Evolutionary conservation across 1,140 invertebrate genomes (phyloP).

Genomic region (Achroia grisella): DNA sequence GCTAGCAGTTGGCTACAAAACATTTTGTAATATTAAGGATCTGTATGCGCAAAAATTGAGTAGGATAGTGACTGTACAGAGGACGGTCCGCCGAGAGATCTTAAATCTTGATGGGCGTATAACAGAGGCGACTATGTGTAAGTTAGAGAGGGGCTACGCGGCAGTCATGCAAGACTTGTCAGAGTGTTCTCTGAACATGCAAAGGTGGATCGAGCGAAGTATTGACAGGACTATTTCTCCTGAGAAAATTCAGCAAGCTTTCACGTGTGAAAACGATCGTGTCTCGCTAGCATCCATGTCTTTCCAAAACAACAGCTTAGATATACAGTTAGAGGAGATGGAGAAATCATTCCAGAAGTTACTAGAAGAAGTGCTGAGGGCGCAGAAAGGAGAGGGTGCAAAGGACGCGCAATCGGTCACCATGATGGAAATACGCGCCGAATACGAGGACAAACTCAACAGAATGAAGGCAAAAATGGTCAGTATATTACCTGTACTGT

Average conservation of each 20-base stretch:
- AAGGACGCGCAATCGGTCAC: constrained; percentile 33
- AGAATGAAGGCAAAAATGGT: constrained; percentile 82
- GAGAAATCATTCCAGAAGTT: constrained; percentile 53
- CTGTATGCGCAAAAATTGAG: constrained; percentile 54
- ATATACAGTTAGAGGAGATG: constrained; percentile 51
- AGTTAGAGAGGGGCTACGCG: constrained; percentile 45
- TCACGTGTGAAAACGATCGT: constrained; percentile 37
- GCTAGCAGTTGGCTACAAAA: constrained; percentile 46
- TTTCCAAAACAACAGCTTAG: constrained; percentile 46
- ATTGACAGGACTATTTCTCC: constrained; percentile 37
- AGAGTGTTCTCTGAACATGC: constrained; percentile 47
- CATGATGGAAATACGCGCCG: constrained; percentile 73
- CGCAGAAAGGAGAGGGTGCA: constrained; percentile 41
- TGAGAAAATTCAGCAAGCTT: constrained; percentile 57
- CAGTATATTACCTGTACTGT: constrained; percentile 68
- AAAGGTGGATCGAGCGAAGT: constrained; percentile 51
- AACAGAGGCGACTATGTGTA: constrained; percentile 38
- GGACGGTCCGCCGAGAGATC: constrained; percentile 54
- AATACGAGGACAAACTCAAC: constrained; percentile 79
- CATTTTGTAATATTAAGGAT: constrained; percentile 53
- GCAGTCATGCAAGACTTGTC: constrained; percentile 55
- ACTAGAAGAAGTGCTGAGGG: constrained; percentile 42
- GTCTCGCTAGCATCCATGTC: constrained; percentile 29
- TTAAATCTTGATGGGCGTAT: constrained; percentile 41
- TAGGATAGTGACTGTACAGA: constrained; percentile 43